Conservation (phyloP, 2,888 invertebrate species). For the Parochlus steinenii region DNA sequence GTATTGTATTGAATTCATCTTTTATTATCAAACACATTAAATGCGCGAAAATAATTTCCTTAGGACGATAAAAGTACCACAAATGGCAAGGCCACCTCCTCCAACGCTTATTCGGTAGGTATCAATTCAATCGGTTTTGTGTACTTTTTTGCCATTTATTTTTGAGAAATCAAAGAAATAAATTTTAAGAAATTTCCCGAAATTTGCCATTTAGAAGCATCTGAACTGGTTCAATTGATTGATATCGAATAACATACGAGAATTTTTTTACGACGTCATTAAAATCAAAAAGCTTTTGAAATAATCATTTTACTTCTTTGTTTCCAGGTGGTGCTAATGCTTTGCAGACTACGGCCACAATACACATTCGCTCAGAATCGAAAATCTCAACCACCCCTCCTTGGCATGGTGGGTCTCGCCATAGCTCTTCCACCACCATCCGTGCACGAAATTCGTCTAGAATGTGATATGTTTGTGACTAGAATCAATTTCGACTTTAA, state of each 20-base stretch:
- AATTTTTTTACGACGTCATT: too few relatives aligned
- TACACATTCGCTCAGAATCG: conserved; percentile 82
- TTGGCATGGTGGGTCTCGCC: conserved; percentile 90
- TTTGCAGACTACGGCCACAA: conserved; percentile 83
- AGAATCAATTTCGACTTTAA: conserved; percentile 90
- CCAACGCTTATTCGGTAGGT: too few relatives aligned
- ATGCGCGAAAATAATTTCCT: too few relatives aligned
- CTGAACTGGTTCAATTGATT: not conserved
- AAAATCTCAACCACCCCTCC: conserved; percentile 71
- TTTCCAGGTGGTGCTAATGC: conserved; percentile 76
- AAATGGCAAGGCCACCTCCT: not conserved
- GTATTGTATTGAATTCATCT: too few relatives aligned
- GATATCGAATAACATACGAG: too few relatives aligned
- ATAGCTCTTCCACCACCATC: conserved; percentile 94
- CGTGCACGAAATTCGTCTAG: conserved; percentile 89
- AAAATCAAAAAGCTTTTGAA: too few relatives aligned
- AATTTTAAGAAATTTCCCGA: not conserved
- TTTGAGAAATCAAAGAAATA: not conserved
- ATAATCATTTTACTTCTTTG: conserved; percentile 11
- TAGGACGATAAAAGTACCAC: not conserved
- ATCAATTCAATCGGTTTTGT: conserved; percentile 8
- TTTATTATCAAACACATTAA: too few relatives aligned
- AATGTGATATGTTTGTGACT: conserved; percentile 92
- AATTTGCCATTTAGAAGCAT: not conserved
- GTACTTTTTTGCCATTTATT: not conserved